Base-by-base conservation (phyloP, 2,888 invertebrate species). In the Coelogynopora nodosa region DNA sequence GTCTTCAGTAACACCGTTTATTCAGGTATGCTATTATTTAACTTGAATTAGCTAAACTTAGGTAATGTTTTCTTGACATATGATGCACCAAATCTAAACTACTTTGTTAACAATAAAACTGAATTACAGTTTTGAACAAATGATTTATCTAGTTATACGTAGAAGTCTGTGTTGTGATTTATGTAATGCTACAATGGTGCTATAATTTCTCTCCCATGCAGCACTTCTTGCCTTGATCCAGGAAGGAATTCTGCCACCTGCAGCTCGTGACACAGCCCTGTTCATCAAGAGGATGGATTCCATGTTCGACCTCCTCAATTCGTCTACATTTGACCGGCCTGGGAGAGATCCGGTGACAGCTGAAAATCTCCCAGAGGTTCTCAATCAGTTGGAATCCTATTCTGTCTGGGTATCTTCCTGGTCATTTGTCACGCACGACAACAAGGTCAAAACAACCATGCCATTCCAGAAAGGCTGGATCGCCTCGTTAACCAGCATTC, bases 341-440 rank as follows among this genome's bases (percentile, higher is more conserved):
- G 74, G 74, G 23, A 74, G 74, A 74, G 74, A 74, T 74, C 74
- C 74, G 23, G 74, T 74, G 27, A 74, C 74, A 74, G 74, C 74
- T 74, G 74, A 74, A 74, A 74, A 74, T 23, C 74, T 74, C 23
- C 74, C 27, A 74, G 74, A 74, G 74, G 74, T 13, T 74, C 74
- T 74, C 74, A 74, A 74, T 74, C 74, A 74, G 18, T 74, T 74
- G 74, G 5, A 74, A 74, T 74, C 74, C 74, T 26, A 74, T 74
- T 74, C 23, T 5, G 49, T 18, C 49, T 49, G 49, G 49, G 49
- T 49, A 49, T 49, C 49, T 49, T 74, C 23, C 74, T 74, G 74
- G 74, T 23, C 27, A 74, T 74, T 74, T 74, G 74, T 74, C 74
- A 74, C 74, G 74, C 74, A 74, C 23, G 74, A 74, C 23, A 74